Conservation (phyloP, 1,140 invertebrate species). For the Notospermus geniculatus region DNA sequence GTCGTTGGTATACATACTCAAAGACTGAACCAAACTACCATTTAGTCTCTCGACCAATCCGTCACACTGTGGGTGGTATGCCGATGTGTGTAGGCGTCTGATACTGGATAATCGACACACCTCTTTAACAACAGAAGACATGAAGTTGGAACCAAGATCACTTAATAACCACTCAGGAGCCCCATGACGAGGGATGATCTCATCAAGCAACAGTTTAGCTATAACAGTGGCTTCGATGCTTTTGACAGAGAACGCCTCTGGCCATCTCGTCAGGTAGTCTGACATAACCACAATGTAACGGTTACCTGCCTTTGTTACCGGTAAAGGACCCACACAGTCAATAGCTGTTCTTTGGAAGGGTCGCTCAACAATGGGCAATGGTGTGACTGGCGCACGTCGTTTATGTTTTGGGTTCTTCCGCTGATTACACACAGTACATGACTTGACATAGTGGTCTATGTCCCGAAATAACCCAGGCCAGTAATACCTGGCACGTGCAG, state of each 20-base stretch:
- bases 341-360: slow-evolving; percentile 18
- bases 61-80: neutral
- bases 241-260: slow-evolving; percentile 12
- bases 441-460: neutral
- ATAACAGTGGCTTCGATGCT: slow-evolving; percentile 21
- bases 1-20: neutral
- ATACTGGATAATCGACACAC: neutral
- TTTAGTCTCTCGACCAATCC: neutral
- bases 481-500: neutral
- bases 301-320: slow-evolving; percentile 14
- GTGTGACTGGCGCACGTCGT: slow-evolving; percentile 6
- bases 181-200: slow-evolving; percentile 22
- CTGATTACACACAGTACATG: neutral
- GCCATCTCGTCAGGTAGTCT: slow-evolving; percentile 25
- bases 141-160: neutral
- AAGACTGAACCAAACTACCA: neutral
- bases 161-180: slow-evolving; percentile 8
- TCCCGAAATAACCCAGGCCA: neutral
- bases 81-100: neutral
- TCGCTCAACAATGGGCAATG: neutral
- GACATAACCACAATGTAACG: slow-evolving; percentile 15
- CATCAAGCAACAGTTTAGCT: slow-evolving; percentile 20
- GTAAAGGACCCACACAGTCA: slow-evolving; percentile 16
- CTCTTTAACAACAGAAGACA: neutral
- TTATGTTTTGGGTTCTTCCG: neutral